Evolutionary conservation across 2,113 vertebrate species (phyloP).

Genomic region (Penelope pileata): DNA sequence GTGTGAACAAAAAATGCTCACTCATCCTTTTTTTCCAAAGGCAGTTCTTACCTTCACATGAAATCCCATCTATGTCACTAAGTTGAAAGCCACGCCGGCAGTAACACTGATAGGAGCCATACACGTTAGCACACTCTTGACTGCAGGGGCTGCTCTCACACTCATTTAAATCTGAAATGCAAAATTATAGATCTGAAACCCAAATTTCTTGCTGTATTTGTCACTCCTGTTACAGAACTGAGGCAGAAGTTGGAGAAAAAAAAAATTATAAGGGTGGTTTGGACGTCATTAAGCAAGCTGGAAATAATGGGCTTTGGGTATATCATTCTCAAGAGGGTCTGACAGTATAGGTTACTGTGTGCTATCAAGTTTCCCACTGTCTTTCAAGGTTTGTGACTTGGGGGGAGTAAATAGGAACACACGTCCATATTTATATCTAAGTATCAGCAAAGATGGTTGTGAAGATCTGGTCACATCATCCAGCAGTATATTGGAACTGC

Average conservation of each 20-base stretch:
- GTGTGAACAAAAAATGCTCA: background rate
- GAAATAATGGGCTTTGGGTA: background rate
- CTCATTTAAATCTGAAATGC: slow-evolving; percentile 87
- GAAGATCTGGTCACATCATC: background rate
- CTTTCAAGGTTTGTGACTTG: background rate
- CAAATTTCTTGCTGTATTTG: background rate
- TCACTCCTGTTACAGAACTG: background rate
- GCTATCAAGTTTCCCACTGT: background rate
- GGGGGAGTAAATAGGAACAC: background rate
- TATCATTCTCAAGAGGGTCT: background rate
- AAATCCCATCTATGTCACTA: slow-evolving; percentile 92
- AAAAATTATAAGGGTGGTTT: background rate
- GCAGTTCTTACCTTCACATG: slow-evolving; percentile 88
- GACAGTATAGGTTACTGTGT: background rate
- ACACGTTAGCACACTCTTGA: slow-evolving; percentile 96
- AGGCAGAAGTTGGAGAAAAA: background rate
- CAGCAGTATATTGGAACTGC: background rate
- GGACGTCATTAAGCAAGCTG: background rate
- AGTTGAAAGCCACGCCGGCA: slow-evolving; percentile 97
- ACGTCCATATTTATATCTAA: background rate
- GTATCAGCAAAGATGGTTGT: background rate
- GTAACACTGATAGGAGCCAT: slow-evolving; percentile 97
- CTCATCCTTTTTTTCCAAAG: background rate
- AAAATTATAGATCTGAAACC: background rate
- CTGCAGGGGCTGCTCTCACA: slow-evolving; percentile 91